phyloP scores from a whole-genome alignment of 2,797 vertebrate genomes.

The Todus mexicanus region DNA sequence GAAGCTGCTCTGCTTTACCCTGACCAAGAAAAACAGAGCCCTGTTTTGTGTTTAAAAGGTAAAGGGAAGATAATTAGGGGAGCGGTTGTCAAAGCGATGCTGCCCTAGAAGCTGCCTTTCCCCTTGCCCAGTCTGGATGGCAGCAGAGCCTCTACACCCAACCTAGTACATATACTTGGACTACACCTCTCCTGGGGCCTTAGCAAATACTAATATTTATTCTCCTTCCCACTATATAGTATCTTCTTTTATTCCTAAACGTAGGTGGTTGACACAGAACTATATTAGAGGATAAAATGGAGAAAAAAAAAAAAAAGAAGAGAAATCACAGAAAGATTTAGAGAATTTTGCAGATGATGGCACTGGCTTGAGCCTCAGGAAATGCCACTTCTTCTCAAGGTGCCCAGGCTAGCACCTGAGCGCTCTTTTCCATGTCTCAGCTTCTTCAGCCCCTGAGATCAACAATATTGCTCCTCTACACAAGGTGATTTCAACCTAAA shows the following conservation, averaged over 20 bases:
- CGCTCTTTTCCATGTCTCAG: not conserved
- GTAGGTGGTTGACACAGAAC: not conserved
- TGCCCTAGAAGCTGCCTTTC: not conserved
- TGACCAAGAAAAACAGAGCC: not conserved
- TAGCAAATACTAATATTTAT: not conserved
- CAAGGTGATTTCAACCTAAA: not conserved
- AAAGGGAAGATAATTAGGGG: not conserved
- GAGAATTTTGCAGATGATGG: not conserved
- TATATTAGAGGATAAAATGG: not conserved
- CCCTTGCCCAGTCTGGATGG: not conserved
- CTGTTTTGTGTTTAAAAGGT: not conserved
- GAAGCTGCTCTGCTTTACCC: not conserved
- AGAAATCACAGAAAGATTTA: not conserved
- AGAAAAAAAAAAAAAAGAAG: no score
- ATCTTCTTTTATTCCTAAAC: not conserved
- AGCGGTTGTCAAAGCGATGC: accelerated
- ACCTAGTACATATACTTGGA: accelerated
- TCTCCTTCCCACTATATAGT: not conserved
- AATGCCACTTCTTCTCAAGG: not conserved
- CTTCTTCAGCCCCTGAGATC: not conserved
- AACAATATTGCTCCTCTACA: not conserved
- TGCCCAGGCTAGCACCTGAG: not conserved
- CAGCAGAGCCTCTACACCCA: not conserved
- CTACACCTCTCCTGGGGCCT: not conserved
- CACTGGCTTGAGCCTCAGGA: not conserved